These are phyloP conservation scores for Nesogale talazaci DNA, from an alignment of 2,113 vertebrate species.

Conservation along the genomic window DNA sequence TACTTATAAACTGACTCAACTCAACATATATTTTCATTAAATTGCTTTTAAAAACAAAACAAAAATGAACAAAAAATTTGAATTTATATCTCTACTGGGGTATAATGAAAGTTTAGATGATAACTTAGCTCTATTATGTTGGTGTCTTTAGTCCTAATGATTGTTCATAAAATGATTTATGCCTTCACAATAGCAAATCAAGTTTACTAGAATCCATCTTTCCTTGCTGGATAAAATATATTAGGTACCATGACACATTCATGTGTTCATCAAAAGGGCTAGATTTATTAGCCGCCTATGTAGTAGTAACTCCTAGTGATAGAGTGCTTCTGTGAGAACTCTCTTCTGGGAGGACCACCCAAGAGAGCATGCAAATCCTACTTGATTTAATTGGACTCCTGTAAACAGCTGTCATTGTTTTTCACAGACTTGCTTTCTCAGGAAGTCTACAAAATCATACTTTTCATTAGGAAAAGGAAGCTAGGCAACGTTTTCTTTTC, in stretches of 20 bases:
- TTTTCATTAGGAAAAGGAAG: constrained; percentile 59
- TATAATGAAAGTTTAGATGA: constrained; percentile 6
- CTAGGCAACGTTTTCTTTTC: background rate
- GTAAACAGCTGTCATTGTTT: constrained; percentile 64
- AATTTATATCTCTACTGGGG: constrained; percentile 18
- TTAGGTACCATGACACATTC: constrained; percentile 67
- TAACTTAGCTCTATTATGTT: constrained; percentile 42
- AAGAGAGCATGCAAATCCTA: constrained; percentile 65
- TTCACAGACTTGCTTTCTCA: constrained; percentile 65
- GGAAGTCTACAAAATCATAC: constrained; percentile 56
- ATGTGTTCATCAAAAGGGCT: constrained; percentile 59
- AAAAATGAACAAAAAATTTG: constrained; percentile 29
- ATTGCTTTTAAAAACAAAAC: background rate
- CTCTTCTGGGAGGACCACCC: constrained; percentile 58
- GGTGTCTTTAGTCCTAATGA: constrained; percentile 44
- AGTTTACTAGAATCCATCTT: constrained; percentile 69
- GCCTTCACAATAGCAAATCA: constrained; percentile 59
- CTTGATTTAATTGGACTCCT: constrained; percentile 73
- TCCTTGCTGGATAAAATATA: constrained; percentile 67
- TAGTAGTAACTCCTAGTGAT: constrained; percentile 54
- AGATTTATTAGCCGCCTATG: constrained; percentile 70
- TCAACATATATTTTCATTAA: constrained; percentile 57
- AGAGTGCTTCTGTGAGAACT: constrained; percentile 57
- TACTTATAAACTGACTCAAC: background rate
- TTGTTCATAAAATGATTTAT: constrained; percentile 71